Conservation (phyloP, 1,140 invertebrate species). For the Galleria mellonella region DNA sequence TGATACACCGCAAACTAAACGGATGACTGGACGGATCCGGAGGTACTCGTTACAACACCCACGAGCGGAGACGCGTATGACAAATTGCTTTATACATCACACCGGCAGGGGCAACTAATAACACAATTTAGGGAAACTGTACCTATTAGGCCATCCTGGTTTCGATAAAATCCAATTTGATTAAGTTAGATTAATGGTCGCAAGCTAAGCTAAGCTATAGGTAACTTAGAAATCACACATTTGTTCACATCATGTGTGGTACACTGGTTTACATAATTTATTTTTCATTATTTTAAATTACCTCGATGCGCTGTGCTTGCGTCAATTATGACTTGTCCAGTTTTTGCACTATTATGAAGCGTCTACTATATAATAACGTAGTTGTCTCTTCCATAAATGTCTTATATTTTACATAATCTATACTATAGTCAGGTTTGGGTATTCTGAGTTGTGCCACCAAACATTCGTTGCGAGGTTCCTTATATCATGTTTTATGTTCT, state of each 20-base stretch:
- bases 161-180: too few species aligned
- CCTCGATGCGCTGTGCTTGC: conserved; percentile 1
- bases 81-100: conserved; percentile 8
- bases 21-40: conserved; percentile 3
- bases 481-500: too few species aligned
- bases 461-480: too few species aligned
- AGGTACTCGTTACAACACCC: conserved; percentile 9
- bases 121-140: background rate
- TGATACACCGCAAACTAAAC: conserved; percentile 17
- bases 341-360: conserved; percentile 1
- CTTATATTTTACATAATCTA: too few species aligned
- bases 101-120: background rate
- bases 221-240: too few species aligned
- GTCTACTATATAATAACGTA: background rate
- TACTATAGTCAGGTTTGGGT: too few species aligned
- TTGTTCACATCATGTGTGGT: too few species aligned
- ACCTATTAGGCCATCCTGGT: too few species aligned
- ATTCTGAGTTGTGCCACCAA: too few species aligned
- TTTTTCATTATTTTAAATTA: conserved; percentile 16
- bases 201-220: too few species aligned
- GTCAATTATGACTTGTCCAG: conserved; percentile 2
- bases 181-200: too few species aligned
- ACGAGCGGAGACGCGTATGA: conserved; percentile 9
- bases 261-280: conserved; percentile 15
- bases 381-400: too few species aligned